phyloP scores from a whole-genome alignment of 2,797 vertebrate genomes.

The Microcaecilia unicolor region DNA sequence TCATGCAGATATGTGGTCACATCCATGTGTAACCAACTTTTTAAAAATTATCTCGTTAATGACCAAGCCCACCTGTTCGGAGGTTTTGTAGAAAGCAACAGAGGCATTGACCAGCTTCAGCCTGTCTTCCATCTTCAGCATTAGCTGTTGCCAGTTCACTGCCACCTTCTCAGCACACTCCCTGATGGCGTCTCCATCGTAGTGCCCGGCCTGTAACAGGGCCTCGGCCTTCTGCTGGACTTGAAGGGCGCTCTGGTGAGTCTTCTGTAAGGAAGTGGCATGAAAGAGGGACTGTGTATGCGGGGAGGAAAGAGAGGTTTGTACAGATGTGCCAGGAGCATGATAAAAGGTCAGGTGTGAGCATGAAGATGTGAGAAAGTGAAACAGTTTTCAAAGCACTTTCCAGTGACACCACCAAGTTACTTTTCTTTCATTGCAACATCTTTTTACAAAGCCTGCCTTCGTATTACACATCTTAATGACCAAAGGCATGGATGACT shows the following conservation, averaged over 20 bases:
- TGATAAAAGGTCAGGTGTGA: conserved; percentile 41
- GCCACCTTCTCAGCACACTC: conserved; percentile 92
- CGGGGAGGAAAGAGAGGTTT: conserved; percentile 48
- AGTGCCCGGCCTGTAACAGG: conserved; percentile 86
- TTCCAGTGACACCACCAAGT: conserved; percentile 16
- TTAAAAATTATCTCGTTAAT: too few relatives aligned
- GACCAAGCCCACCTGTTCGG: conserved; percentile 78
- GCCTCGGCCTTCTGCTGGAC: conserved; percentile 95
- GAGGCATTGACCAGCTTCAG: conserved; percentile 96
- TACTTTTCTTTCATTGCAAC: conserved; percentile 16
- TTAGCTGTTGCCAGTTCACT: conserved; percentile 93
- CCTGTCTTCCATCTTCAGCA: conserved; percentile 97
- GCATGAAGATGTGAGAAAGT: conserved; percentile 53
- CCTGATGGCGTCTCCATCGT: conserved; percentile 84
- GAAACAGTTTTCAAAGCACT: conserved; percentile 59
- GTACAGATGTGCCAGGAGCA: conserved; percentile 50
- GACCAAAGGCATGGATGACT: background rate
- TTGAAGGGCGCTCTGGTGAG: conserved; percentile 94
- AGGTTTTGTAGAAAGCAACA: conserved; percentile 96
- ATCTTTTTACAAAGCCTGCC: too few relatives aligned
- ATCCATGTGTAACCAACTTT: too few relatives aligned
- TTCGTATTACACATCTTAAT: too few relatives aligned
- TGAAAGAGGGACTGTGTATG: conserved; percentile 87
- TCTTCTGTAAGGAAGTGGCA: conserved; percentile 95
- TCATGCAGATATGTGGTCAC: too few relatives aligned